These are phyloP conservation scores for Cuniculus paca DNA, from an alignment of 2,797 vertebrate genomes.

Conservation along the genomic window DNA sequence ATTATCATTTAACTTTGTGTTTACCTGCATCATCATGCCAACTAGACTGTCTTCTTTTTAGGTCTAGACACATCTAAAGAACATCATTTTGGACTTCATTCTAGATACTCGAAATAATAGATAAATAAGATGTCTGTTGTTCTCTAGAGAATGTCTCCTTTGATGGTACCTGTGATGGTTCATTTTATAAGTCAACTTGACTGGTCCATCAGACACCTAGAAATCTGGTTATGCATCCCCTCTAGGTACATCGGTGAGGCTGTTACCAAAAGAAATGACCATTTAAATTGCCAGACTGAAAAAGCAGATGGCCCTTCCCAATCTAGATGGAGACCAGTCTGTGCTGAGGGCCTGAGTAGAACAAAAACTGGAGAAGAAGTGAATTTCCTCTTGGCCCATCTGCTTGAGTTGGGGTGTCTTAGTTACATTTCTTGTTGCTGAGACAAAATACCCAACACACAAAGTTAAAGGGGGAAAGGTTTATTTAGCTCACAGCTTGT, in stretches of 20 bases:
- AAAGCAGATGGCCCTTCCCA: neutral
- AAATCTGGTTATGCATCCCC: neutral
- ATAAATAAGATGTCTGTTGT: neutral
- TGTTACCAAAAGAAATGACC: neutral
- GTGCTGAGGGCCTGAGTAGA: neutral
- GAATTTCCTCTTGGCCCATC: neutral
- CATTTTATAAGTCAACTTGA: neutral
- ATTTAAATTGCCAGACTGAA: neutral
- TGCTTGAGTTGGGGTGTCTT: neutral
- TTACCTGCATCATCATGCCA: constrained; percentile 15
- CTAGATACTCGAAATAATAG: neutral
- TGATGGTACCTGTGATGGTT: neutral
- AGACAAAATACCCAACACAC: neutral
- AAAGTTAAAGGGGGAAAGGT: neutral
- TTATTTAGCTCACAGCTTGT: neutral
- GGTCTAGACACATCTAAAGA: neutral
- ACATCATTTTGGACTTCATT: neutral
- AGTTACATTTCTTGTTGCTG: neutral
- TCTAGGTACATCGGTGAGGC: neutral
- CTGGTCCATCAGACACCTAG: neutral
- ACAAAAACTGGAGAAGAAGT: neutral
- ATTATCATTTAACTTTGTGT: neutral
- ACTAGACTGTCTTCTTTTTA: neutral
- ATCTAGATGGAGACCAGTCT: neutral
- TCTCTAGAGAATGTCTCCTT: neutral